A percentile compares a stretch with the other conserved stretches of the same genome.
phyloP scores from a whole-genome alignment of 2,888 invertebrate genomes.

The Mactromeris polynyma region DNA sequence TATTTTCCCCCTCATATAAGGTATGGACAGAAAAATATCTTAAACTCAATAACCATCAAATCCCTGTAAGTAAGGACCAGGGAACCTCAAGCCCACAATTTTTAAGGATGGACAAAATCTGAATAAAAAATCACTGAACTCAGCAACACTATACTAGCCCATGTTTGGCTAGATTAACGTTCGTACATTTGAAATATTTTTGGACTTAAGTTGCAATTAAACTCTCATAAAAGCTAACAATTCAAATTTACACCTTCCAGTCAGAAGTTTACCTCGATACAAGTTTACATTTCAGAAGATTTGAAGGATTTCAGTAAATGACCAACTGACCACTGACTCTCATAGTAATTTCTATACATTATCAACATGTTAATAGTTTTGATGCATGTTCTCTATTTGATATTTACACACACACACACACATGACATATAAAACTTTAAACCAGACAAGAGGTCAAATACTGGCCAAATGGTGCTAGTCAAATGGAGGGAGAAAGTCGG shows the following conservation, averaged over 20 bases:
- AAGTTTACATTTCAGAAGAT: background rate
- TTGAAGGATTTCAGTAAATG: background rate
- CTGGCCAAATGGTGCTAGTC: background rate
- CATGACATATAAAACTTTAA: conserved; percentile 13
- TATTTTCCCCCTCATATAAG: no score
- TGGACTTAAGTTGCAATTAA: background rate
- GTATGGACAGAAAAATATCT: no score
- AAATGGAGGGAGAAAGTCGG: background rate
- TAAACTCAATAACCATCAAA: no score
- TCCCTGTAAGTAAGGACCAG: no score
- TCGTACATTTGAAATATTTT: background rate
- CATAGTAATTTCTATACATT: background rate
- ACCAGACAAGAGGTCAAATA: background rate
- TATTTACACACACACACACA: background rate
- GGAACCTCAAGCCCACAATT: no score
- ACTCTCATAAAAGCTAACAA: background rate
- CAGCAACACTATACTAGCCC: no score
- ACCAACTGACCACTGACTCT: background rate
- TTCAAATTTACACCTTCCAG: background rate
- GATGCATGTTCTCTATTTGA: background rate
- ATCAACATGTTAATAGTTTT: background rate
- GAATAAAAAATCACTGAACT: no score
- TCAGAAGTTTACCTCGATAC: background rate
- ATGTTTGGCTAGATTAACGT: no score
- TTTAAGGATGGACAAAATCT: no score